Base-by-base conservation (phyloP, 2,113 vertebrate genomes). In the Reinhardtius hippoglossoides region DNA sequence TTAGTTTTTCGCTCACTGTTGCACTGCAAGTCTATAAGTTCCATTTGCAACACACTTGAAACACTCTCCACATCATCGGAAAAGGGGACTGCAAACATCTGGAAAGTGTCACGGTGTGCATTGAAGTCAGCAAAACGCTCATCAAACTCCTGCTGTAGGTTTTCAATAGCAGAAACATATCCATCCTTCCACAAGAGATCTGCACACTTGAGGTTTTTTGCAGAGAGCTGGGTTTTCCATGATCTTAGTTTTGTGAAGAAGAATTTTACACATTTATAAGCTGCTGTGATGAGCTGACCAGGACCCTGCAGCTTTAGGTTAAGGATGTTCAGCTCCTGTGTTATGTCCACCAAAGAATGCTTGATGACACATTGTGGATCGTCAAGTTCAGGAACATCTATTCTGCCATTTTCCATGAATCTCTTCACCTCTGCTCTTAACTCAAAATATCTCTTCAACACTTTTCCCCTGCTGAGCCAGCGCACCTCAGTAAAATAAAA, bases 401-500 rank as follows among this genome's bases (percentile, higher is more conserved):
- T 2, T 21, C 58, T n/a, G 26, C 61, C 40, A n/a, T 55, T 48
- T 15, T 69, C 66, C 70, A 74, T 56, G n/a, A 80, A 67, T 60
- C n/a, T 14, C 50, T 35, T 73, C 13, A 72, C 20, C 26, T 71
- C 54, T 44, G 42, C 42, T 15, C 37, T 40, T 8, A 40, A 40
- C 37, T 40, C 42, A 15, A 44, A 80, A 44, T 24, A 74, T 60
- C 69, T 78, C 27, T 37, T 42, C 23, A 71, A 31, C 1, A 35
- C 7, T 4, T 60, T 23, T 21, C 56, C 0, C 67, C 23, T 55
- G 54, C 44, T 75, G 14, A 75, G 72, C 4, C 67, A 69, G 56
- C 24, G 18, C 48, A 65, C 67, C 55, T 46, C 72, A n/a, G 67
- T 76, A 35, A 46, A 76, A 27, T 63, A 70, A 40, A 74, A 70